A percentile compares a stretch with the other conserved stretches of the same genome.
phyloP scores from a whole-genome alignment of 2,797 vertebrate species.

The Schizothorax lantsangensis region DNA sequence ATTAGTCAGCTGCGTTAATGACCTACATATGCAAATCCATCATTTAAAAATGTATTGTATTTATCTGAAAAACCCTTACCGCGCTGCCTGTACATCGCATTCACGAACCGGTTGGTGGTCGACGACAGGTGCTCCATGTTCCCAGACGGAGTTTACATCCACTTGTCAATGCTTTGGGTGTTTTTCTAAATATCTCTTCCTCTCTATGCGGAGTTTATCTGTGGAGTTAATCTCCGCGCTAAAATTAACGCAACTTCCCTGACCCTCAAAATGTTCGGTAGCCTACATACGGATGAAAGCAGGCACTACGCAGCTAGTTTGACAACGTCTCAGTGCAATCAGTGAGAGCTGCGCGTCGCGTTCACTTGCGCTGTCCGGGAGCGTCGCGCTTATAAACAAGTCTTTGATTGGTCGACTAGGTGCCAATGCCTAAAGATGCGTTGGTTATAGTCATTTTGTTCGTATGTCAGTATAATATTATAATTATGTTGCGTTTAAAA shows the following conservation, averaged over 20 bases:
- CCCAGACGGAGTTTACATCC: not conserved
- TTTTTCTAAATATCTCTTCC: not conserved
- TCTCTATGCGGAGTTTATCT: not conserved
- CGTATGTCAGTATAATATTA: not conserved
- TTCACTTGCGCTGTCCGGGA: not conserved
- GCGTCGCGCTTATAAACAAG: slow-evolving; percentile 15
- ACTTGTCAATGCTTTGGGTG: not conserved
- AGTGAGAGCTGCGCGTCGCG: slow-evolving; percentile 26
- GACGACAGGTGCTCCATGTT: slow-evolving; percentile 51
- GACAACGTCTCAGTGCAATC: not conserved
- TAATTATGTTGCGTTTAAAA: not conserved
- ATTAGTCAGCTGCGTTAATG: not conserved
- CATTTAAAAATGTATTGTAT: not conserved
- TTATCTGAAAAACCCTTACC: slow-evolving; percentile 35
- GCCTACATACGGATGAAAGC: not conserved
- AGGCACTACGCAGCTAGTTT: not conserved
- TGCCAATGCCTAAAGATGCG: not conserved
- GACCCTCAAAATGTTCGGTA: not conserved
- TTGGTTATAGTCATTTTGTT: not conserved
- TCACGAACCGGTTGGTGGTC: slow-evolving; percentile 47
- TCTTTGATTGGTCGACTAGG: not conserved
- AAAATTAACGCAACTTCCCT: not conserved
- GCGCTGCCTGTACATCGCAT: slow-evolving; percentile 47
- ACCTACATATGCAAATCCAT: not conserved
- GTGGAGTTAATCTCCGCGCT: slow-evolving; percentile 1